Evolutionary conservation across 1,140 invertebrate species (phyloP).

Genomic region (Conus ventricosus): DNA sequence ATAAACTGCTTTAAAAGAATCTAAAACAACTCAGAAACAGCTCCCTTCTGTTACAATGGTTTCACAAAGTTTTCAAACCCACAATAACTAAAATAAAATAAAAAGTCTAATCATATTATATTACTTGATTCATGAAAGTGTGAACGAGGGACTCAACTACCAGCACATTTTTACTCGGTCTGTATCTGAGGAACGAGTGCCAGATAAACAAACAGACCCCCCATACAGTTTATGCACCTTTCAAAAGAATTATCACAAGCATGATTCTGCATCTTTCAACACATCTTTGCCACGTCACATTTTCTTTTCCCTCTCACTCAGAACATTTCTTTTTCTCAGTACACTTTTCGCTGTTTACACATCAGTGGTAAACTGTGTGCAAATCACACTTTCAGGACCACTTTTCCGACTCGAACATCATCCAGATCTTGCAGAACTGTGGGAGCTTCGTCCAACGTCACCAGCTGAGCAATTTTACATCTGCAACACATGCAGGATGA

Average conservation of each 20-base stretch:
- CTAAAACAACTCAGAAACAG: background rate
- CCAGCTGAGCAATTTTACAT: slow-evolving; percentile 70
- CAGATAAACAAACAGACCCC: no score
- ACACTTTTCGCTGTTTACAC: background rate
- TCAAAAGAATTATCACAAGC: no score
- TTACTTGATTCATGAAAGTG: no score
- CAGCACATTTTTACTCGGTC: no score
- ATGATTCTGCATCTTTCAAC: no score
- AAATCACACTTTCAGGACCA: slow-evolving; percentile 63
- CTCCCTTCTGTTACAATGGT: no score
- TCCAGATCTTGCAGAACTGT: slow-evolving; percentile 66
- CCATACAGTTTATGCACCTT: no score
- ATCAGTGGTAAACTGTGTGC: background rate
- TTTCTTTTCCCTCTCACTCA: background rate
- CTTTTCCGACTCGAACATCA: slow-evolving; percentile 69
- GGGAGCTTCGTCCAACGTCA: slow-evolving; percentile 67
- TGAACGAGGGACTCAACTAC: no score
- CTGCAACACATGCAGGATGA: slow-evolving; percentile 54
- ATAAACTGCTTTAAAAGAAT: background rate
- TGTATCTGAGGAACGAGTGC: no score
- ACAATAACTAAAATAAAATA: no score
- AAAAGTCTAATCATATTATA: no score
- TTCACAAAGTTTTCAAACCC: no score
- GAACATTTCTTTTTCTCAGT: background rate
- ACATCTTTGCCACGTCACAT: background rate